Evolutionary conservation across 2,797 vertebrate genomes (phyloP), one percentile per base, ranked within the genome.

Genomic region (Phaenicophaeus curvirostris): DNA sequence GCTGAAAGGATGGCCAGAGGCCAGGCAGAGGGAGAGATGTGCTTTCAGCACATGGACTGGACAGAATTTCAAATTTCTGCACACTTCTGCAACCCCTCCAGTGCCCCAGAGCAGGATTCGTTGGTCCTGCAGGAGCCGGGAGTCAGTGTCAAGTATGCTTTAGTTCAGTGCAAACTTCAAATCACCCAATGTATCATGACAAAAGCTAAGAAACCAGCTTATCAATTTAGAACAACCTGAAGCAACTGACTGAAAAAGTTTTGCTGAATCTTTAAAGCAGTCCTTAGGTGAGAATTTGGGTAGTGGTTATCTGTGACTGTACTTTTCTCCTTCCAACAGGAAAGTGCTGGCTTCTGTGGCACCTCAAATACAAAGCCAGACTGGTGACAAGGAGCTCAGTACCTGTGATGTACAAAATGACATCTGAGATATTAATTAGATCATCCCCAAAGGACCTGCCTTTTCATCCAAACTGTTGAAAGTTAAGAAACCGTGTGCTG

Each of bases 131-230:
- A 77, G 71, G 75, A 90, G 65, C 46, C 74, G 71, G 21, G 65
- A 89, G 46, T 93, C 54, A 18, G 16, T 77, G 88, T 92, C 77
- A 21, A 5, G 6, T 58, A 24, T 41, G 31, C 55, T 89, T 87
- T 81, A 61, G 41, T 77, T 80, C 75, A 92, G 44, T 28, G 41
- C 48, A 85, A 66, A n/a, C 44, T 81, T 76, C 61, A 61, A 21
- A 85, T 85, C 55, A 71, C 39, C 18, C 46, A 35, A 20, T 35
- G 15, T 42, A 39, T 82, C 0, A 0, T 75, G 88, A 80, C 68
- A 92, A 89, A 84, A 80, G n/a, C 72, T 87, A 77, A 76, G 71
- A 93, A 94, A 87, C n/a, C 83, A 93, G 54, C 39, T 80, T 77
- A 76, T 54, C 71, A 74, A 14, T 63, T 82, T 78, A 85, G 75